These are phyloP conservation scores for Clarias magur DNA, from an alignment of 2,113 vertebrate genomes.

Conservation along the genomic window DNA sequence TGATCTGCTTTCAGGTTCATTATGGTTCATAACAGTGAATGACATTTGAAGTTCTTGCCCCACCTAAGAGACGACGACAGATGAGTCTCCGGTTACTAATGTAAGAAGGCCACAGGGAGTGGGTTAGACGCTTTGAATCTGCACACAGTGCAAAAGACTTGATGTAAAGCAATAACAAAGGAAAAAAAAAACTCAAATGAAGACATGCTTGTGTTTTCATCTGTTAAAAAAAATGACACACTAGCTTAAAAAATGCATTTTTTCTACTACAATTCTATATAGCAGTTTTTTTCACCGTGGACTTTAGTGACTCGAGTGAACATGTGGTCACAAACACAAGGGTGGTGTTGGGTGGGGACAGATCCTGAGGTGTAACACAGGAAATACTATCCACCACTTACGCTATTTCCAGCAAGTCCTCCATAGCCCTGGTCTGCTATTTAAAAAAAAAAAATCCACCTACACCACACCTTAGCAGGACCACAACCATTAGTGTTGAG, in stretches of 20 bases:
- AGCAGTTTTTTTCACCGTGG: neutral
- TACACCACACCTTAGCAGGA: constrained; percentile 30
- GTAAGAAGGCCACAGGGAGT: constrained; percentile 10
- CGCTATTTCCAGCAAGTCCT: constrained; percentile 49
- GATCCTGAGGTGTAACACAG: constrained; percentile 27
- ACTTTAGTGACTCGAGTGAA: constrained; percentile 8
- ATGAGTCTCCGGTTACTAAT: constrained; percentile 29
- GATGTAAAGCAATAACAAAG: neutral
- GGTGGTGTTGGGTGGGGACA: constrained; percentile 35
- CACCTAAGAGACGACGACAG: constrained; percentile 5
- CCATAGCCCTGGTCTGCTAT: constrained; percentile 25
- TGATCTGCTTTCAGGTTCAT: constrained; percentile 19
- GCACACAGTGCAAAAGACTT: neutral
- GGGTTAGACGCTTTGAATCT: constrained; percentile 5
- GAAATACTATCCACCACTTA: constrained; percentile 47
- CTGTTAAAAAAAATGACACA: neutral
- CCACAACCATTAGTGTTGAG: constrained; percentile 12
- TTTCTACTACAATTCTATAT: neutral
- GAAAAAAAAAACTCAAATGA: neutral
- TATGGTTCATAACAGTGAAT: constrained; percentile 7
- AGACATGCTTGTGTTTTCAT: neutral
- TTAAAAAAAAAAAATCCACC: constrained; percentile 16
- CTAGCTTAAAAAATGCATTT: neutral
- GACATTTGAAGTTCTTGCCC: neutral
- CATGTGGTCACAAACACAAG: constrained; percentile 11